Conservation (phyloP, 2,888 invertebrate species). For the Papilio protenor region DNA sequence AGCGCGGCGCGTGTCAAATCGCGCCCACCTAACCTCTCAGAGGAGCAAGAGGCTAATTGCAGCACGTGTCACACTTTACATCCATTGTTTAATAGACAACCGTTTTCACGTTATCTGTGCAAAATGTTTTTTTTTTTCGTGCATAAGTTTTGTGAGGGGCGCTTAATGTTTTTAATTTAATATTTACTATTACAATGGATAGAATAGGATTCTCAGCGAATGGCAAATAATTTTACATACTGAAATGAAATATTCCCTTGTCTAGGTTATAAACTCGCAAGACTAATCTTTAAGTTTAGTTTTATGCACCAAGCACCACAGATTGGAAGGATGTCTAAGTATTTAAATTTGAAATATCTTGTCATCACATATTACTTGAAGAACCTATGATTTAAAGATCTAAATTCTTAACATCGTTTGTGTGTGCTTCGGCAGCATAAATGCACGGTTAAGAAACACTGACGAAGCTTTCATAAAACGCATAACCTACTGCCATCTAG, state of each 20-base stretch:
- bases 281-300: too few relatives aligned
- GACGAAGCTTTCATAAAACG: not conserved
- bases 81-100: slow-evolving; percentile 56
- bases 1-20: slow-evolving; percentile 69
- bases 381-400: too few relatives aligned
- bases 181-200: not conserved
- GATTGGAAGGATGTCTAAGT: too few relatives aligned
- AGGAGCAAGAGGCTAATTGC: slow-evolving; percentile 63
- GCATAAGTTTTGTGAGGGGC: not conserved
- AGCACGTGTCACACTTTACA: slow-evolving; percentile 60
- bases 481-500: slow-evolving; percentile 28
- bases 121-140: slow-evolving; percentile 20
- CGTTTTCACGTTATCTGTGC: slow-evolving; percentile 47
- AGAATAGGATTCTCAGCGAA: not conserved
- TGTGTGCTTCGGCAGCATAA: not conserved
- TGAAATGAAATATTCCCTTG: too few relatives aligned
- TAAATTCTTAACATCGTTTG: not conserved
- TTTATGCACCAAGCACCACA: too few relatives aligned
- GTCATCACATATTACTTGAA: too few relatives aligned
- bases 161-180: not conserved
- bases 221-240: too few relatives aligned
- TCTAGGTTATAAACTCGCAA: too few relatives aligned
- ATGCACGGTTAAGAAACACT: not conserved
- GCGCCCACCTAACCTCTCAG: slow-evolving; percentile 46
- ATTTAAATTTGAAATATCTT: too few relatives aligned